These are phyloP conservation scores for Crepidodera aurea DNA, from an alignment of 2,888 invertebrate genomes.

Conservation along the genomic window DNA sequence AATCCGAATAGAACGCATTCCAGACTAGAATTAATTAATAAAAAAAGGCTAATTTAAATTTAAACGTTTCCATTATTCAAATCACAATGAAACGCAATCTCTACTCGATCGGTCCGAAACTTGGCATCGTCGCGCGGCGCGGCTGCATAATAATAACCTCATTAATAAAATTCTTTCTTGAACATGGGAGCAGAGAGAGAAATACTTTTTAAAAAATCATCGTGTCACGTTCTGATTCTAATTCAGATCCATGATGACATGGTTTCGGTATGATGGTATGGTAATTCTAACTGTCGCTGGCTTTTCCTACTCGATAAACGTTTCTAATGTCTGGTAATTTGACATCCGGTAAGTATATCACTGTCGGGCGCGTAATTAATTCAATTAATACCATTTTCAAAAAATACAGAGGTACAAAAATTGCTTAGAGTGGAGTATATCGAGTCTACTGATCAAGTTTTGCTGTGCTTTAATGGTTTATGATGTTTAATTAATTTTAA, in stretches of 20 bases:
- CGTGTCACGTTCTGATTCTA: conserved; percentile 25
- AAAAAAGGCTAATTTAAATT: conserved; percentile 11
- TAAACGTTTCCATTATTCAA: conserved; percentile 15
- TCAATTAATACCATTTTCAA: conserved; percentile 3
- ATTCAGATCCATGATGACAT: conserved; percentile 23
- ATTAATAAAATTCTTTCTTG: conserved; percentile 27
- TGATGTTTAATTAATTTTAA: too few species aligned
- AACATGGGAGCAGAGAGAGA: conserved; percentile 17
- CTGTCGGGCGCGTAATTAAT: conserved; percentile 14
- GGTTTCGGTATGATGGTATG: conserved; percentile 18
- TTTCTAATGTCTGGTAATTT: conserved; percentile 17
- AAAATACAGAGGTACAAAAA: conserved; percentile 2
- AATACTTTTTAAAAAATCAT: conserved; percentile 16
- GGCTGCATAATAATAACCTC: conserved; percentile 22
- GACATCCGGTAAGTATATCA: conserved; percentile 11
- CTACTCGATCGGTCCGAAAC: conserved; percentile 1
- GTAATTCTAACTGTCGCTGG: conserved; percentile 18
- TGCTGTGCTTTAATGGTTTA: too few species aligned
- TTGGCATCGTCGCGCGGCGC: conserved; percentile 12
- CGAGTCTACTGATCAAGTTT: too few species aligned
- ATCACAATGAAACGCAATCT: conserved; percentile 6
- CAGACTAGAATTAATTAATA: conserved; percentile 15
- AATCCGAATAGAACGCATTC: background rate
- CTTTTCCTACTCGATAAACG: conserved; percentile 9
- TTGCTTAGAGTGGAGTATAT: background rate